These are phyloP conservation scores for Corythornis cristatus DNA, from an alignment of 2,113 vertebrate species.

Conservation along the genomic window DNA sequence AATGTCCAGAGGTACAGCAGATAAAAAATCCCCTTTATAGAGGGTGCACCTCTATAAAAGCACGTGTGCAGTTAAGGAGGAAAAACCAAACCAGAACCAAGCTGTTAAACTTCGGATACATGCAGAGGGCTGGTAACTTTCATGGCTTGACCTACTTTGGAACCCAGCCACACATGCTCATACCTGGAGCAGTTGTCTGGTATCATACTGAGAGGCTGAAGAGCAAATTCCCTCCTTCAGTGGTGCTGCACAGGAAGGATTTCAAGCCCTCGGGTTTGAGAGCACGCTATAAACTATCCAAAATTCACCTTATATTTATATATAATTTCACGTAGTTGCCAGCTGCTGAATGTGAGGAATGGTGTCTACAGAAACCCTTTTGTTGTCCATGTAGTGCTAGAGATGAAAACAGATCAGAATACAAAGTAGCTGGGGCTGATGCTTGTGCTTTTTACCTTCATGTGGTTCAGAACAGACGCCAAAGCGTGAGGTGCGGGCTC, in stretches of 20 bases:
- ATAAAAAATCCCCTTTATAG: not conserved
- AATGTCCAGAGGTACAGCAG: not conserved
- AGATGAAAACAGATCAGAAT: not conserved
- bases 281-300: accelerated
- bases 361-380: not conserved
- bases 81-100: not conserved
- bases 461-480: too few species aligned
- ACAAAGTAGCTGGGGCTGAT: not conserved
- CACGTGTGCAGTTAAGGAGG: too few species aligned
- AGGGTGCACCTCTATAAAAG: too few species aligned
- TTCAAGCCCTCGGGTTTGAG: not conserved
- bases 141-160: conserved; percentile 35
- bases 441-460: too few species aligned
- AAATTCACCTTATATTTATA: not conserved
- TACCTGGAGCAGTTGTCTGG: not conserved
- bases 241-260: not conserved
- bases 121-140: not conserved
- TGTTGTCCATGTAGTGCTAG: not conserved
- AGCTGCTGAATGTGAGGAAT: not conserved
- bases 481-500: too few species aligned
- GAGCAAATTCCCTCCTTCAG: not conserved
- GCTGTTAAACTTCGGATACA: not conserved
- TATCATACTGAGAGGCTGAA: not conserved
- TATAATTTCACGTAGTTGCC: not conserved
- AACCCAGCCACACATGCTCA: accelerated